Evolutionary conservation across 2,888 invertebrate genomes (phyloP), one percentile per base, ranked within the genome.

Genomic region (Selenia dentaria): DNA sequence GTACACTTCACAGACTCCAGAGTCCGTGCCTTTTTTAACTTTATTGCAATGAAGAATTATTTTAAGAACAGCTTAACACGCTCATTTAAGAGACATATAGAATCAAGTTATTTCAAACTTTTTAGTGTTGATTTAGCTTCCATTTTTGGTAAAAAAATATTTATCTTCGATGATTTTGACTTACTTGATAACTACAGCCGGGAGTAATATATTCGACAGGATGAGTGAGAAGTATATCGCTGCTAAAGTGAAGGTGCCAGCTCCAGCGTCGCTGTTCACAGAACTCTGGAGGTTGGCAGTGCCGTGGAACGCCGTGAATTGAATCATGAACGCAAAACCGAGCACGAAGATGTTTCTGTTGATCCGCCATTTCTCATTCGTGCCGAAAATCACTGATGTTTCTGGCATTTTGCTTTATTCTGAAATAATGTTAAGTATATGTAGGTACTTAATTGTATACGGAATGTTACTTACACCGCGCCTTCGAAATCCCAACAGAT

Each of bases 241-340:
- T 0, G 96, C 95, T 36, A 97, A 82, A 0, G 97, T 96, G 59
- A 95, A 95, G 1, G 96, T 95, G 1, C 98, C 98, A 1, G 97
- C 89, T 0, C 96, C 95, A 1, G 93, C 94, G 66, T 95, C 95
- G 10, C 94, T 93, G 79, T 97, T 97, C 40, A 97, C 93, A 0
- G 96, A 96, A 73, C 96, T 97, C 83, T 96, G 96, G 26, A 96
- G 89, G 79, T 96, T 96, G 35, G 95, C 94, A 1, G 95, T 93
- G 2, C 96, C 96, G 83, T 95, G 96, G 79, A 97, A 98, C 3
- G 98, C 97, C 0, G 97, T 98, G 85, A 98, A 97, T 60, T 97
- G 95, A 62, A 98, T 93, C 94, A 98, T 95, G 83, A 98, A 98
- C 0, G 97, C 97, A 49, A 96, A 86, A 1, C 97, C 96, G 36